A percentile compares a stretch with the other conserved stretches of the same genome.
phyloP scores from a whole-genome alignment of 2,888 invertebrate genomes.

The Hemaris fuciformis region DNA sequence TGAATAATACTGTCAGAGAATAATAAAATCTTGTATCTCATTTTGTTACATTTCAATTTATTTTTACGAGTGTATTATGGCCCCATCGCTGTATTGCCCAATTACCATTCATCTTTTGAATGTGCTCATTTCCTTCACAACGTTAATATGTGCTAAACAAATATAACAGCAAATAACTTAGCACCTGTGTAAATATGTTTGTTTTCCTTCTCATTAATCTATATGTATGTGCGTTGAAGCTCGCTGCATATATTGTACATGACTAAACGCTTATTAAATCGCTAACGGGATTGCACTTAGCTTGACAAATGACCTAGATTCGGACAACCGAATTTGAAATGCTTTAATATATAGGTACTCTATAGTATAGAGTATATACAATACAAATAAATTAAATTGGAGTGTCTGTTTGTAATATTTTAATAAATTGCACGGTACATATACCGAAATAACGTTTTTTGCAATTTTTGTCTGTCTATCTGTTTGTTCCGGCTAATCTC shows the following conservation, averaged over 20 bases:
- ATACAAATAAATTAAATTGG: too few species aligned
- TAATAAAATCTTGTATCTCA: neutral
- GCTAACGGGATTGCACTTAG: too few species aligned
- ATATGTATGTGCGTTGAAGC: neutral
- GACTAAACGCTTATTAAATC: neutral
- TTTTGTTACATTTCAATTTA: neutral
- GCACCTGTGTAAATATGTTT: neutral
- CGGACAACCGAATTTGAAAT: too few species aligned
- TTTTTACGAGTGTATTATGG: neutral
- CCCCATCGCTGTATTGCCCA: neutral
- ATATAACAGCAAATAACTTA: neutral
- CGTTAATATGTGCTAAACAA: neutral
- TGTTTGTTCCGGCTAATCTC: too few species aligned
- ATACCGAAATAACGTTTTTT: too few species aligned
- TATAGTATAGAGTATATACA: too few species aligned
- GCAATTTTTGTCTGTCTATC: too few species aligned
- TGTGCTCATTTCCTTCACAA: neutral
- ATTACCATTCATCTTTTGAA: conserved; percentile 2
- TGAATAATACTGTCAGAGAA: neutral
- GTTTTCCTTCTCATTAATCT: neutral
- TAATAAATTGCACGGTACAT: too few species aligned
- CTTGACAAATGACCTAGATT: too few species aligned
- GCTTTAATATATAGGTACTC: too few species aligned
- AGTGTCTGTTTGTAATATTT: too few species aligned
- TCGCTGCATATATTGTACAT: neutral